Evolutionary conservation across 2,113 vertebrate species (phyloP).

Genomic region (Climacteris rufus): DNA sequence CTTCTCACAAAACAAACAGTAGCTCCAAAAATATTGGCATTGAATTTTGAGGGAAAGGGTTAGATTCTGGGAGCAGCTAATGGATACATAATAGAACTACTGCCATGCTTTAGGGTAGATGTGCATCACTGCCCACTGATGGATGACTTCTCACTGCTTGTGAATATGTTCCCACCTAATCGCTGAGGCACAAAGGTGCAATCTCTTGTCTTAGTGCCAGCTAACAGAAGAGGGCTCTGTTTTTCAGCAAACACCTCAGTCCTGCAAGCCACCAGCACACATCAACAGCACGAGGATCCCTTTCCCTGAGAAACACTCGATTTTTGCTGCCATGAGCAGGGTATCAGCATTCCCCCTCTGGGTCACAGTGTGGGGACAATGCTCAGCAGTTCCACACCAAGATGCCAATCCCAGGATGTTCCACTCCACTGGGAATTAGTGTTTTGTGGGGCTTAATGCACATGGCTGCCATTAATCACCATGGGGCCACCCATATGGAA

Average conservation of each 20-base stretch:
- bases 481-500: background rate
- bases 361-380: no score
- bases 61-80: background rate
- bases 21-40: background rate
- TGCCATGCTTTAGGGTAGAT: background rate
- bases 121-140: background rate
- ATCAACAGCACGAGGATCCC: background rate
- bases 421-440: background rate
- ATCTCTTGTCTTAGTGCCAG: background rate
- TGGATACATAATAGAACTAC: background rate
- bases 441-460: background rate
- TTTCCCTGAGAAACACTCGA: background rate
- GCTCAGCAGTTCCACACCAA: background rate
- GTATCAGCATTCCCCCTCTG: no score
- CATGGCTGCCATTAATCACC: background rate
- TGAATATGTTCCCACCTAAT: background rate
- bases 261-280: background rate
- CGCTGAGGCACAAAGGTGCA: background rate
- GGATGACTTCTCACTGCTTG: background rate
- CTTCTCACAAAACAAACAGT: background rate
- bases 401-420: background rate
- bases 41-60: background rate
- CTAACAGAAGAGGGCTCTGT: conserved; percentile 15
- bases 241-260: background rate
- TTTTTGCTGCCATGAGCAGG: background rate